Conservation (phyloP, 1,140 invertebrate species). For the Anastrepha ludens region DNA sequence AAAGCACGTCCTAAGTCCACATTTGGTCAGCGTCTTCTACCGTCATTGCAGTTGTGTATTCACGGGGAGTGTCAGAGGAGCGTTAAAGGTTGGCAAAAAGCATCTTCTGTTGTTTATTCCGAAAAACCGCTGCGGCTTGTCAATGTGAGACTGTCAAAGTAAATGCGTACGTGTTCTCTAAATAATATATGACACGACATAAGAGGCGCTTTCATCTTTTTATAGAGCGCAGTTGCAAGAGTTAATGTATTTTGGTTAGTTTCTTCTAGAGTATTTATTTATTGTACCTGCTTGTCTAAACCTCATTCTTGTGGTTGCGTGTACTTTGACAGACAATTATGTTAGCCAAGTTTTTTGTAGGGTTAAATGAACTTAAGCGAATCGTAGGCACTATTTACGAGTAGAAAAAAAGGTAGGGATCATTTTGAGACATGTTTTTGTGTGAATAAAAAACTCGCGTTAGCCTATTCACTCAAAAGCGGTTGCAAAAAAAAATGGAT, state of each 20-base stretch:
- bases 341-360: background rate
- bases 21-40: constrained; percentile 62
- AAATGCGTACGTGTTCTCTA: constrained; percentile 37
- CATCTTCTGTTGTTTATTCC: background rate
- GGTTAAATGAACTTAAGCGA: background rate
- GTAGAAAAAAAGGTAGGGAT: no score
- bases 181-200: background rate
- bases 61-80: background rate
- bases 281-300: background rate
- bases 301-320: constrained; percentile 4
- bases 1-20: constrained; percentile 73
- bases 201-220: background rate
- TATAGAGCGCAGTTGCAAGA: background rate
- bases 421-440: no score
- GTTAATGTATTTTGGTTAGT: background rate
- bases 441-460: no score
- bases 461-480: no score
- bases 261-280: background rate
- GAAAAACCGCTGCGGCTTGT: background rate
- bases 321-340: constrained; percentile 2
- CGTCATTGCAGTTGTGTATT: background rate
- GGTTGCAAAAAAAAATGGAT: no score
- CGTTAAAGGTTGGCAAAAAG: background rate
- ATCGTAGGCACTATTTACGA: no score
- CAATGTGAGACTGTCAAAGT: background rate